These are phyloP conservation scores for Saimiri boliviensis DNA, from an alignment of 2,113 vertebrate species.

Conservation along the genomic window DNA sequence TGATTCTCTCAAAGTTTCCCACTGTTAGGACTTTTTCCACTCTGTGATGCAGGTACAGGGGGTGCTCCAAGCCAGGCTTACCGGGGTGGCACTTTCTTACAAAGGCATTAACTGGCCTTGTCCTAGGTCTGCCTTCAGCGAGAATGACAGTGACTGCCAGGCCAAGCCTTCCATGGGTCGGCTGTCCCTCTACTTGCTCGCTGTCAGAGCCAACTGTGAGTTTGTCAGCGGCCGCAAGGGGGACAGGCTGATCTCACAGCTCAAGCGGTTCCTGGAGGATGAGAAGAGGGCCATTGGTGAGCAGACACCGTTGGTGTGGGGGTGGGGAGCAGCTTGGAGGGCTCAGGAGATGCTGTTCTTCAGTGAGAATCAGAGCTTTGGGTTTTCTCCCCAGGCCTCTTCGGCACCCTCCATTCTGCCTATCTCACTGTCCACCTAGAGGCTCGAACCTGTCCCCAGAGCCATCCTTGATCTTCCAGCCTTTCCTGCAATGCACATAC, in stretches of 20 bases:
- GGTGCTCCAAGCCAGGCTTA: neutral
- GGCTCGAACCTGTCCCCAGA: neutral
- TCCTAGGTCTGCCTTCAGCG: neutral
- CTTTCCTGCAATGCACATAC: neutral
- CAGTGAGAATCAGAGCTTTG: neutral
- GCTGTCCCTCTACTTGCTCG: conserved; percentile 90
- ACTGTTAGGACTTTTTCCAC: neutral
- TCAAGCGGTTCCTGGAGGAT: conserved; percentile 89
- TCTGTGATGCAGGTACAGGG: neutral
- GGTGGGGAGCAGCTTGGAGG: neutral
- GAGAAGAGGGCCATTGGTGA: conserved; percentile 88
- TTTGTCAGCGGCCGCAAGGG: conserved; percentile 46
- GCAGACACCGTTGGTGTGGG: neutral
- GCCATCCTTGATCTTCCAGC: neutral
- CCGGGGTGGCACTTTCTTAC: neutral
- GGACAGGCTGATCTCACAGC: conserved; percentile 83
- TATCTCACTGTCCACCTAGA: neutral
- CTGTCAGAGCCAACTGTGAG: conserved; percentile 89
- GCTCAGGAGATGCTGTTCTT: no score
- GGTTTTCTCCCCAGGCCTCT: neutral
- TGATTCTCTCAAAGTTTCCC: neutral
- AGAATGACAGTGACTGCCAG: conserved; percentile 40
- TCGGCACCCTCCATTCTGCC: neutral
- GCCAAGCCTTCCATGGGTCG: conserved; percentile 84
- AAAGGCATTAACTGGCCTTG: neutral